Base-by-base conservation (phyloP, 2,797 vertebrate genomes). In the Anguilla pacifica region DNA sequence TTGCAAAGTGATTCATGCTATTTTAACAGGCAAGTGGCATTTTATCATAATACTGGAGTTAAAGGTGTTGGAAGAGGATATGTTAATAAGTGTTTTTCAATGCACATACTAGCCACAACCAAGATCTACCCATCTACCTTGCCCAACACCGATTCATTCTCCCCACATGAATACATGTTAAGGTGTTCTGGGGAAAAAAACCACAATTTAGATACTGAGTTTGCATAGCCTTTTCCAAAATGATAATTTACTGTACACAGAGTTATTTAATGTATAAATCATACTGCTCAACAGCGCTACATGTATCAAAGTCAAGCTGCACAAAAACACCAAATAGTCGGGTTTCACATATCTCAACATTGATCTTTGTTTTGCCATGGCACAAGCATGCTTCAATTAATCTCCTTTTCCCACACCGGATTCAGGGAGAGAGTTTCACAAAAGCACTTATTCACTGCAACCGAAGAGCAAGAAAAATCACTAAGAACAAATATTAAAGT, bases 321-420 rank as follows among this genome's bases (percentile, higher is more conserved):
- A 51, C 2, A 82, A 22, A 51, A 22, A n/a, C 51, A 22, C 43
- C 1, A 35, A 72, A 70, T 28, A 35, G 9, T 2, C 3, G 35
- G 10, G 28, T 17, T 79, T 79, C 74, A 17, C 35, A 79, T 5
- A 79, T 79, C 74, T 22, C 35, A 79, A 46, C 35, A 79, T 79
- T 79, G 35, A 82, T n/a, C 79, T 82, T n/a, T 6, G 5, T 82
- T 6, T 11, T 1, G 46, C 10, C 43, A 82, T 82, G 46, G 19
- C 77, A 46, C 77, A 82, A 7, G 51, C 46, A n/a, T 82, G 46
- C 79, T 82, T 82, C 79, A 82, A 82, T 82, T 22, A n/a, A 51
- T 49, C 79, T 51, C 25, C 6, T 82, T 82, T 51, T 15, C 22
- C 43, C 46, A 46, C 79, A 22, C 4, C 77, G n/a, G 9, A 19